phyloP scores from a whole-genome alignment of 2,797 vertebrate species.

The Dryobates pubescens region DNA sequence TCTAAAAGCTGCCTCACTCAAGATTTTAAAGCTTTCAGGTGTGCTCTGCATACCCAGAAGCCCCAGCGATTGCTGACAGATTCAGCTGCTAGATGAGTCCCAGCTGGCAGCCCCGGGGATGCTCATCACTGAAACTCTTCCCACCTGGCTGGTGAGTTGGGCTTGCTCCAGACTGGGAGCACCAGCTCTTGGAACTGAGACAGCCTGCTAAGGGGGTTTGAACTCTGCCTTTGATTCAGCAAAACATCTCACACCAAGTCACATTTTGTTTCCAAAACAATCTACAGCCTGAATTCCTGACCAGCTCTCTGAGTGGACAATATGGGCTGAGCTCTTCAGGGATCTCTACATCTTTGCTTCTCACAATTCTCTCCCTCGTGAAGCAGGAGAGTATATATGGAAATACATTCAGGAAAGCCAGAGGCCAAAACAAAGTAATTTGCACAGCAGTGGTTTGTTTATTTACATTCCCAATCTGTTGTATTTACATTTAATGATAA shows the following conservation, averaged over 20 bases:
- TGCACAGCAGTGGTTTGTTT: background rate
- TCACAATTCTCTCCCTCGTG: background rate
- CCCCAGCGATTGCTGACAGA: background rate
- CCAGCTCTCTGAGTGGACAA: too few relatives aligned
- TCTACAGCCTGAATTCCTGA: background rate
- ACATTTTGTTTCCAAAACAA: background rate
- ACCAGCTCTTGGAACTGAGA: too few relatives aligned
- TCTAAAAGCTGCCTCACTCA: fast-evolving
- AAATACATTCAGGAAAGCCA: background rate
- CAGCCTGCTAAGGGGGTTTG: background rate
- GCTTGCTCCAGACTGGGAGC: background rate
- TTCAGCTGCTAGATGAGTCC: background rate
- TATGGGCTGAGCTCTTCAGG: background rate
- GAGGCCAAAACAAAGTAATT: background rate
- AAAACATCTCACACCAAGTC: background rate
- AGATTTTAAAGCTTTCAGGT: background rate
- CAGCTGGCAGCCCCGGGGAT: background rate
- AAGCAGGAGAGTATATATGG: background rate
- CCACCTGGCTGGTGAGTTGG: background rate
- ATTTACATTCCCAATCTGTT: background rate
- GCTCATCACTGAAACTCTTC: background rate
- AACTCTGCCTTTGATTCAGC: background rate
- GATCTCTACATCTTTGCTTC: background rate
- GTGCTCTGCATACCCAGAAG: background rate
- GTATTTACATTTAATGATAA: background rate